These are phyloP conservation scores for Himalopsyche japonica DNA, from an alignment of 2,888 invertebrate genomes.

Conservation along the genomic window DNA sequence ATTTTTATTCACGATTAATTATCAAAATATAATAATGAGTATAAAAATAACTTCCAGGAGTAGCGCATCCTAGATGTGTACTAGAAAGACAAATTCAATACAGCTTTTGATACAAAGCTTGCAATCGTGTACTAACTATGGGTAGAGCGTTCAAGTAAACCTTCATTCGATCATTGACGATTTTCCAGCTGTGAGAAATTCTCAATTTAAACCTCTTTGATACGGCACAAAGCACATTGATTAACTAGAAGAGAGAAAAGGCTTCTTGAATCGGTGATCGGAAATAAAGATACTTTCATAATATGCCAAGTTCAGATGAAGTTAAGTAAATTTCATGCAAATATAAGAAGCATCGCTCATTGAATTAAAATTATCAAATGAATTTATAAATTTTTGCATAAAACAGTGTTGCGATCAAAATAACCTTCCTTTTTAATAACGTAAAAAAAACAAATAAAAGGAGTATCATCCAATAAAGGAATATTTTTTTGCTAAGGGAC, in stretches of 20 bases:
- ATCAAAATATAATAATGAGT: too few species aligned
- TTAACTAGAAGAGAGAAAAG: background rate
- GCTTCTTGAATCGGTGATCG: background rate
- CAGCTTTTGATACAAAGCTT: background rate
- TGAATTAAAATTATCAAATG: too few species aligned
- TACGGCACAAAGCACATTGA: background rate
- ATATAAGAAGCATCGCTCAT: too few species aligned
- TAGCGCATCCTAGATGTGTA: background rate
- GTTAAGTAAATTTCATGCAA: background rate
- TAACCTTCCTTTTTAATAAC: too few species aligned
- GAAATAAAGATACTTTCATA: background rate
- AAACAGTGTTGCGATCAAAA: too few species aligned
- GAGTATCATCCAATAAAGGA: too few species aligned
- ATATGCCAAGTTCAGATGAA: background rate
- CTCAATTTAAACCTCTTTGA: slow-evolving; percentile 2
- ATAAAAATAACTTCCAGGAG: background rate
- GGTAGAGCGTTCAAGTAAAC: background rate
- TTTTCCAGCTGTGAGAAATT: background rate
- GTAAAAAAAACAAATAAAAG: too few species aligned
- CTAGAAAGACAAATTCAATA: background rate
- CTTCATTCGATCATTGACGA: background rate
- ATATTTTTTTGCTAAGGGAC: too few species aligned
- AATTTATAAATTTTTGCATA: too few species aligned
- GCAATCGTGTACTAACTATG: background rate
- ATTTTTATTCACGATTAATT: too few species aligned